phyloP scores from a whole-genome alignment of 1,140 invertebrate species.

The Plectrocnemia conspersa region DNA sequence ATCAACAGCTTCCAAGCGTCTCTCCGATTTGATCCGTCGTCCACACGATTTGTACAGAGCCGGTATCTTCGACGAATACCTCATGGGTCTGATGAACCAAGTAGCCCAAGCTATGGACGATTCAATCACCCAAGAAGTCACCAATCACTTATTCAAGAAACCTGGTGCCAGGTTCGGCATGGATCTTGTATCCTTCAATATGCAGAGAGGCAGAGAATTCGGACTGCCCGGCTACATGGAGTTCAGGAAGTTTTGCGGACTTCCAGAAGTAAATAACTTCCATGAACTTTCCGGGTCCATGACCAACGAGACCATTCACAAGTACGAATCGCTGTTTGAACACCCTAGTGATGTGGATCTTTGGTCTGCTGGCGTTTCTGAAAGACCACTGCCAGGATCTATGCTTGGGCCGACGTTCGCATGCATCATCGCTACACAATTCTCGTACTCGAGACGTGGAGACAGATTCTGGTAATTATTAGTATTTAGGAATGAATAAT shows the following conservation, averaged over 20 bases:
- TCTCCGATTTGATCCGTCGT: conserved; percentile 83
- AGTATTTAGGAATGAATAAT: no score
- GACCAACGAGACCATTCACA: conserved; percentile 80
- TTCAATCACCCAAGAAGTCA: conserved; percentile 88
- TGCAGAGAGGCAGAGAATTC: conserved; percentile 89
- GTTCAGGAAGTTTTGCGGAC: conserved; percentile 86
- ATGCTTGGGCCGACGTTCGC: conserved; percentile 94
- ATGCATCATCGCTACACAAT: conserved; percentile 95
- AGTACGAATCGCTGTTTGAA: conserved; percentile 53
- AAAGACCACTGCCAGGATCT: conserved; percentile 77
- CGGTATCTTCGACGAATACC: conserved; percentile 85
- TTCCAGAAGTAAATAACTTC: conserved; percentile 74
- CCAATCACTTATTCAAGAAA: conserved; percentile 89
- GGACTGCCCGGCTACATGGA: conserved; percentile 90
- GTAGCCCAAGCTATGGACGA: conserved; percentile 93
- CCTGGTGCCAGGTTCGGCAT: conserved; percentile 77
- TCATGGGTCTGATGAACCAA: conserved; percentile 92
- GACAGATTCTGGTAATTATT: conserved; percentile 82
- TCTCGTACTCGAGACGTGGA: conserved; percentile 82
- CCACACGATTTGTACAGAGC: conserved; percentile 88
- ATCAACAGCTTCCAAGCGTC: conserved; percentile 74
- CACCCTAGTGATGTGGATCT: conserved; percentile 85
- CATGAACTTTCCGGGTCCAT: conserved; percentile 83
- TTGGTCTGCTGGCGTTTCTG: conserved; percentile 90
- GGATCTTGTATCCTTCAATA: conserved; percentile 91